Percentiles rank a stretch among this genome's conserved stretches.
These are phyloP conservation scores for Drosophila lacteicornis DNA, from an alignment of 1,140 invertebrate species.

Conservation along the genomic window DNA sequence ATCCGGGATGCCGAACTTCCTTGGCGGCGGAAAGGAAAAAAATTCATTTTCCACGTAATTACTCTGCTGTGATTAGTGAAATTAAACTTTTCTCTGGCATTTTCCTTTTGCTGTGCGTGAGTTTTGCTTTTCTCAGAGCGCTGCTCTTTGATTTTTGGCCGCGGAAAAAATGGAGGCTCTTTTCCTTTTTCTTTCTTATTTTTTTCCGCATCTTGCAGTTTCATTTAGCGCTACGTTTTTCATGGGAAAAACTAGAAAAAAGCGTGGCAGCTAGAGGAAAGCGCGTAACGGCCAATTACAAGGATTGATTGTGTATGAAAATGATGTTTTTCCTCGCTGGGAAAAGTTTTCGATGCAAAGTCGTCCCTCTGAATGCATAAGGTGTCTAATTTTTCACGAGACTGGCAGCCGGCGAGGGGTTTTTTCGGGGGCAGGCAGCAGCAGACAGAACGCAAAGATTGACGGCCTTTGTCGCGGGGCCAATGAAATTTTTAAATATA, in stretches of 20 bases:
- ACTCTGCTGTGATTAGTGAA: constrained; percentile 85
- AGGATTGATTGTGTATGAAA: constrained; percentile 85
- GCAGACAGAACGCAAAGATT: constrained; percentile 62
- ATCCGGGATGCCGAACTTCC: constrained; percentile 29
- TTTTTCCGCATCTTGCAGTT: constrained; percentile 47
- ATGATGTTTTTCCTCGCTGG: constrained; percentile 62
- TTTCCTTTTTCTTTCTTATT: constrained; percentile 11
- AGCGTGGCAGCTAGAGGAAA: constrained; percentile 42
- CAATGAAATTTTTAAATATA: constrained; percentile 78
- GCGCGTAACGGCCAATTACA: constrained; percentile 84
- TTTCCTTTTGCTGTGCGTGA: constrained; percentile 69
- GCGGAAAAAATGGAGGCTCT: constrained; percentile 68
- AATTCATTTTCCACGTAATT: constrained; percentile 85
- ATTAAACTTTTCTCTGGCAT: constrained; percentile 84
- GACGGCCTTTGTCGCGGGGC: constrained; percentile 66
- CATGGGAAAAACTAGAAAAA: constrained; percentile 81
- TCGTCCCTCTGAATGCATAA: constrained; percentile 65
- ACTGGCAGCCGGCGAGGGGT: constrained; percentile 30
- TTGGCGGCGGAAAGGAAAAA: constrained; percentile 54
- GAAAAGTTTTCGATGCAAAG: constrained; percentile 48
- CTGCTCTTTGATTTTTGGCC: constrained; percentile 71
- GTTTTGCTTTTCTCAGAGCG: constrained; percentile 58
- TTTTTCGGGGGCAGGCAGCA: not conserved
- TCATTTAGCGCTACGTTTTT: constrained; percentile 85
- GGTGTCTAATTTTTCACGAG: constrained; percentile 83